Base-by-base conservation (phyloP, 2,113 vertebrate species). In the Rattus norvegicus region DNA sequence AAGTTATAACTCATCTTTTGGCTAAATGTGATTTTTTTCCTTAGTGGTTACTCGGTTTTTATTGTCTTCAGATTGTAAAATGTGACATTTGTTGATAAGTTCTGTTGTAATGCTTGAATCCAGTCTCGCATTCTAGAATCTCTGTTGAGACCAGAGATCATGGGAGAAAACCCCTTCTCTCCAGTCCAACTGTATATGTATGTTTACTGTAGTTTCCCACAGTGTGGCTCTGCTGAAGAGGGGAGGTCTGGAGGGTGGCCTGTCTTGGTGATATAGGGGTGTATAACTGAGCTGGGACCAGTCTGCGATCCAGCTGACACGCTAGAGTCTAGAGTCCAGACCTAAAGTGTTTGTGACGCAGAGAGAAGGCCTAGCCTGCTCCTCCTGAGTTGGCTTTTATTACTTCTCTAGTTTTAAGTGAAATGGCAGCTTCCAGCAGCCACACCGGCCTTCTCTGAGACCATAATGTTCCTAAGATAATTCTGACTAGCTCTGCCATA, bases 1-100 rank as follows among this genome's bases (percentile, higher is more conserved):
- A 95, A 91, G 5, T 95, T 92, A 93, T 95, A 79, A 90, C n/a
- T 97, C 87, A 96, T 95, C 87, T 96, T 96, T 95, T 96, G 77
- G 30, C 77, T 94, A 26, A 96, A 95, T 94, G 12, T 90, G 70
- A 2, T 73, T 95, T 92, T 96, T 92, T 97, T 93, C 36, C 59
- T 75, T 97, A 96, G 89, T 96, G n/a, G 28, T 81, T 92, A 93
- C 93, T 76, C 63, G 80, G 30, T 65, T 80, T 96, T 87, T 84
- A 93, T 90, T 80, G 56, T 80, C 65, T 90, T 96, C 70, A 75
- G 16, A 77, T 92, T 92, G 10, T 85, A 92, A 22, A 75, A 13
- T 90, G n/a, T 97, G 49, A 63, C 96, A 56, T 93, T 81, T 95
- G 73, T 86, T 81, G 7, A 22, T 75, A 87, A 90, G 8, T 94